Percentiles rank a stretch among this genome's conserved stretches.
These are phyloP conservation scores for Pteropus alecto DNA, from an alignment of 2,113 vertebrate genomes.

Conservation along the genomic window DNA sequence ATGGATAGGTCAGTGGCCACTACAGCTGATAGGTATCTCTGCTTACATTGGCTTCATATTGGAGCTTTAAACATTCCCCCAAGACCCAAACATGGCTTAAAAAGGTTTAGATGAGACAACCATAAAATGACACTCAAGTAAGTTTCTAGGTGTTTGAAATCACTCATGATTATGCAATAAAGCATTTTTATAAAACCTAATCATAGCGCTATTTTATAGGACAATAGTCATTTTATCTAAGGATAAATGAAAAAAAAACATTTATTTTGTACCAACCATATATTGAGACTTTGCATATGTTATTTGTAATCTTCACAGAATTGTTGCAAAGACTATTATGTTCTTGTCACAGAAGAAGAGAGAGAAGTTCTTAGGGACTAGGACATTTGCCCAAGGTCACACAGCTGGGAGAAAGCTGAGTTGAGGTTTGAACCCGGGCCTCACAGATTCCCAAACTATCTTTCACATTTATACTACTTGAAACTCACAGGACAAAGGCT, in stretches of 20 bases:
- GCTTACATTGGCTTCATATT: not conserved
- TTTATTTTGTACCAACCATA: not conserved
- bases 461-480: not conserved
- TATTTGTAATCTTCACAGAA: not conserved
- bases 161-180: not conserved
- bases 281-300: not conserved
- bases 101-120: not conserved
- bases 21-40: not conserved
- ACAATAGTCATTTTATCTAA: not conserved
- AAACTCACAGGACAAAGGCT: not conserved
- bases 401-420: not conserved
- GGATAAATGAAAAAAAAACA: not conserved
- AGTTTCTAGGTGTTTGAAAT: conserved; percentile 12
- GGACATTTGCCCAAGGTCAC: not conserved
- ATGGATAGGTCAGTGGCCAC: not conserved
- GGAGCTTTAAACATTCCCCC: not conserved
- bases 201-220: not conserved
- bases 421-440: fast-evolving
- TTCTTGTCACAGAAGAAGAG: not conserved
- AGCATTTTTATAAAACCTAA: not conserved
- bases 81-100: not conserved
- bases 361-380: not conserved
- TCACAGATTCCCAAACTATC: not conserved
- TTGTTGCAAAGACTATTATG: not conserved
- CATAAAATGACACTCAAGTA: not conserved